These are phyloP conservation scores for Pogonus chalceus DNA, from an alignment of 1,140 invertebrate species.

Conservation along the genomic window DNA sequence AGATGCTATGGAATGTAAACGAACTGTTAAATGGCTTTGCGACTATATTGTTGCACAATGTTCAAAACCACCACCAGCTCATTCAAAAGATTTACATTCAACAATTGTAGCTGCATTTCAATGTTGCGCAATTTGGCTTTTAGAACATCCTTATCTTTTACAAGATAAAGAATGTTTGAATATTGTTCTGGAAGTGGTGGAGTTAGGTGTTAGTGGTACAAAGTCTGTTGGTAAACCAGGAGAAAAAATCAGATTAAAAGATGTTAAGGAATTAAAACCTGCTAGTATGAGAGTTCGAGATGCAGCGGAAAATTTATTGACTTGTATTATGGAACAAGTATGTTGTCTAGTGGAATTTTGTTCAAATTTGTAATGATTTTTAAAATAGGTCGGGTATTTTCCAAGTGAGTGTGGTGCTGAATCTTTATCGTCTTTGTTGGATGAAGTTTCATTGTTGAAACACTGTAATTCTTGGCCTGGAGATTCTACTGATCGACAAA, in stretches of 20 bases:
- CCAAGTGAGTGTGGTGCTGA: conserved; percentile 74
- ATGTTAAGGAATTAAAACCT: conserved; percentile 91
- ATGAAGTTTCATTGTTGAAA: conserved; percentile 75
- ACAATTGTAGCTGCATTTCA: conserved; percentile 92
- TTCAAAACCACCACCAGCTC: conserved; percentile 84
- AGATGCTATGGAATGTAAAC: conserved; percentile 79
- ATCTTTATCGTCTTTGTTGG: conserved; percentile 74
- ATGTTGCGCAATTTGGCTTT: conserved; percentile 85
- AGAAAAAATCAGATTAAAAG: conserved; percentile 84
- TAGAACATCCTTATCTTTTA: conserved; percentile 76
- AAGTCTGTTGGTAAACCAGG: conserved; percentile 81
- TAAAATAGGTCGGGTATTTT: conserved; percentile 70
- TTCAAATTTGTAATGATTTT: conserved; percentile 9
- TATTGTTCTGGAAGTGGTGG: conserved; percentile 91
- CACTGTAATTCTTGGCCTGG: conserved; percentile 58
- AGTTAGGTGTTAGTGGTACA: conserved; percentile 93
- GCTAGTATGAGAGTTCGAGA: conserved; percentile 92
- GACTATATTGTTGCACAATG: conserved; percentile 96
- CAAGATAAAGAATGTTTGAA: conserved; percentile 87
- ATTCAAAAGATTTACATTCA: conserved; percentile 96
- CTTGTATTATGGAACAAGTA: conserved; percentile 84
- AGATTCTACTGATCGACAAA: conserved; percentile 40
- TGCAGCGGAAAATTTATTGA: conserved; percentile 86
- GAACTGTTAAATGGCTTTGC: conserved; percentile 95
- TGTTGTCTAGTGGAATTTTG: conserved; percentile 8